Conservation (phyloP, 2,888 invertebrate species). For the Mesoligia furuncula region DNA sequence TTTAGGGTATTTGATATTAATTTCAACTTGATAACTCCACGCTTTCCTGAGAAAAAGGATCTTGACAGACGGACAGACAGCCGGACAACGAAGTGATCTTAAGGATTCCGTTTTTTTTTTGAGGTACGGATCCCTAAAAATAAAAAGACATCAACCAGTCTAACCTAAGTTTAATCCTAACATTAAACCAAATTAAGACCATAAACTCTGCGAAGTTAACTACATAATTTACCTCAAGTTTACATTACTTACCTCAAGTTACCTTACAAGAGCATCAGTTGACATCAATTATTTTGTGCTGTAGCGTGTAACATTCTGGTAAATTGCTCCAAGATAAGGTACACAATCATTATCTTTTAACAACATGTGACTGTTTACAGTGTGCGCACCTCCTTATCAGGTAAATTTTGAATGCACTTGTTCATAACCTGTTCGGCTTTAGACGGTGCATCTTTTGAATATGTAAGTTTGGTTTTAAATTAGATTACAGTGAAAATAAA, state of each 20-base stretch:
- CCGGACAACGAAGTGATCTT: too few species aligned
- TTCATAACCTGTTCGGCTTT: slow-evolving; percentile 11
- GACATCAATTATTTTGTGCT: slow-evolving; percentile 60
- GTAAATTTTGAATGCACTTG: slow-evolving; percentile 58
- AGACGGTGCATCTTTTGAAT: slow-evolving; percentile 31
- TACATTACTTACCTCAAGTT: slow-evolving; percentile 43
- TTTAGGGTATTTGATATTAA: too few species aligned
- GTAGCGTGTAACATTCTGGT: slow-evolving; percentile 39
- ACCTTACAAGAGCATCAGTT: slow-evolving; percentile 59
- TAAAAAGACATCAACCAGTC: neutral
- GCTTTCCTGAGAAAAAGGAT: too few species aligned
- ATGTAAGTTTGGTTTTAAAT: neutral
- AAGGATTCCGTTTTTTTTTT: too few species aligned
- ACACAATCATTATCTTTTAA: slow-evolving; percentile 56
- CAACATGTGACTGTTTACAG: slow-evolving; percentile 56
- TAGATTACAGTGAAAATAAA: neutral
- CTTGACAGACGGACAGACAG: too few species aligned
- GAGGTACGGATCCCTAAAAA: too few species aligned
- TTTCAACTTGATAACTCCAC: too few species aligned
- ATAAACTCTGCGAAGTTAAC: slow-evolving; percentile 25
- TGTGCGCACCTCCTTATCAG: slow-evolving; percentile 67
- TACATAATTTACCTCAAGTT: slow-evolving; percentile 19
- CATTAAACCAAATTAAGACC: slow-evolving; percentile 34
- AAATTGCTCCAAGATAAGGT: slow-evolving; percentile 38
- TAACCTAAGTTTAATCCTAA: slow-evolving; percentile 2